Evolutionary conservation across 2,888 invertebrate species (phyloP).

Genomic region (Clivina fossor): DNA sequence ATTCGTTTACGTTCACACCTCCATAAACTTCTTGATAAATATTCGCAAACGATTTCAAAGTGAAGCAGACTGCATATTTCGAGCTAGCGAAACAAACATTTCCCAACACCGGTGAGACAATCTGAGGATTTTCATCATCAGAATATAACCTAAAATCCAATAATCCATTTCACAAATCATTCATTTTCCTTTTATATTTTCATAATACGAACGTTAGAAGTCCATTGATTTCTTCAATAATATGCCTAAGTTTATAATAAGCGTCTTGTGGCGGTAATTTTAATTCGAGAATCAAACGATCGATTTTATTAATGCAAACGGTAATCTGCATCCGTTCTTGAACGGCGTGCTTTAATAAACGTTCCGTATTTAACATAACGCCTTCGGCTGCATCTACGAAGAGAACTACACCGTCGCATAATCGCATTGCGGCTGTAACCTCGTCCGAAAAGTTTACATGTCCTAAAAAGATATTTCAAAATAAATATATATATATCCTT

Average conservation of each 20-base stretch:
- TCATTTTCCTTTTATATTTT: too few species aligned
- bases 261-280: slow-evolving; percentile 98
- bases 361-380: slow-evolving; percentile 97
- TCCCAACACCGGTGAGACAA: slow-evolving; percentile 79
- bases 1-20: slow-evolving; percentile 78
- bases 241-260: slow-evolving; percentile 94
- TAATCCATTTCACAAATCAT: too few species aligned
- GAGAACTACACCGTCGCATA: slow-evolving; percentile 82
- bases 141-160: slow-evolving; percentile 56
- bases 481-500: too few species aligned
- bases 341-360: slow-evolving; percentile 92
- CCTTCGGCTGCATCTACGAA: slow-evolving; percentile 99
- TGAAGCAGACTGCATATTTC: slow-evolving; percentile 96
- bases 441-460: slow-evolving; percentile 99
- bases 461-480: too few species aligned
- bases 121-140: slow-evolving; percentile 60
- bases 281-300: slow-evolving; percentile 89
- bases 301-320: slow-evolving; percentile 95
- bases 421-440: slow-evolving; percentile 92
- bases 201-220: slow-evolving; percentile 70
- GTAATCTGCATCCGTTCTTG: slow-evolving; percentile 91
- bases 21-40: slow-evolving; percentile 83
- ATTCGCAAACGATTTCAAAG: slow-evolving; percentile 93
- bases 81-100: slow-evolving; percentile 99
- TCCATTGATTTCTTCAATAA: slow-evolving; percentile 95